A percentile compares a stretch with the other conserved stretches of the same genome.
phyloP scores from a whole-genome alignment of 2,888 invertebrate genomes.

The Cantharis lateralis region DNA sequence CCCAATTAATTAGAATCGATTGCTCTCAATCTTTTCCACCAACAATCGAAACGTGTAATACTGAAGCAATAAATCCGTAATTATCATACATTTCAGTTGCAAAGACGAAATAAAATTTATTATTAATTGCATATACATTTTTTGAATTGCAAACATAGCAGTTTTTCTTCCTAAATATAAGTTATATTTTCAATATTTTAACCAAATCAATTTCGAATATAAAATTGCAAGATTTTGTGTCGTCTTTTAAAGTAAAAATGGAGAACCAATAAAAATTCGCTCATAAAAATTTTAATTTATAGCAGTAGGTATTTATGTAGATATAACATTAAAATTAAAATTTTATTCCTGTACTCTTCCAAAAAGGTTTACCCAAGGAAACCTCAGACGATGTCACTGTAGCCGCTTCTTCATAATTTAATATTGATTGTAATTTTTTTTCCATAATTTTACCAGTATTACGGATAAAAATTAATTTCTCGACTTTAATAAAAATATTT shows the following conservation, averaged over 20 bases:
- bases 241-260: neutral
- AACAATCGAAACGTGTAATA: neutral
- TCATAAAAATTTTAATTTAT: no score
- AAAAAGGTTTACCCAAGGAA: no score
- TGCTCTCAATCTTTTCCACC: slow-evolving; percentile 12
- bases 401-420: no score
- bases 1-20: slow-evolving; percentile 24
- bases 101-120: neutral
- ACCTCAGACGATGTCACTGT: no score
- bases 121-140: neutral
- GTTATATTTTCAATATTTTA: neutral
- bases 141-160: neutral
- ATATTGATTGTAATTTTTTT: no score
- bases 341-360: no score
- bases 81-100: neutral
- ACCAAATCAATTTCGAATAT: neutral
- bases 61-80: neutral
- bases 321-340: no score
- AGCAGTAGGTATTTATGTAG: no score
- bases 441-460: no score
- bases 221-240: no score
- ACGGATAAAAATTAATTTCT: no score
- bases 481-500: no score
- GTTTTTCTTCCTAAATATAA: neutral
- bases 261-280: neutral